Evolutionary conservation across 30 jellyfish, hydroid and myxozoan genomes (phyloP), one percentile per base, ranked within the genome.

Genomic region (Aurelia coerulea): DNA sequence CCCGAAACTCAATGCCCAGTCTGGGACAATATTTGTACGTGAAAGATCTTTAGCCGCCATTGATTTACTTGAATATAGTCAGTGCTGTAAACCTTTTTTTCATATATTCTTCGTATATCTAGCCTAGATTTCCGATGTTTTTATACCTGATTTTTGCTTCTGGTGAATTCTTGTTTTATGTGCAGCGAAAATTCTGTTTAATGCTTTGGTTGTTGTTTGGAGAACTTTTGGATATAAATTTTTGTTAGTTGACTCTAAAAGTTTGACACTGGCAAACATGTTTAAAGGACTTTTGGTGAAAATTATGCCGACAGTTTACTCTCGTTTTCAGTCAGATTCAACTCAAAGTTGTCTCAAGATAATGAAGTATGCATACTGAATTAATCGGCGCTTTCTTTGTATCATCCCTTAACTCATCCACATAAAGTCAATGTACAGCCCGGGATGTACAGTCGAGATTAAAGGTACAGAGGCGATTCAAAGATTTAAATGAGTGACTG

Each of bases 231-330:
- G 92, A 69, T 85, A 83, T 71, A 70, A 60, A 51, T 84, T 77
- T 72, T 74, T 84, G 62, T 60, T 35, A 73, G 93, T 84, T 73
- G 74, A 84, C 72, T 73, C 66, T 71, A 46, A 73, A 62, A 84
- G 93, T 84, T 84, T 84, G 93, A 84, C 93, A 84, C 93, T 73
- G 65, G 93, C 83, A 84, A 84, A 84, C 84, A 84, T 63, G 79
- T 65, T 84, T 78, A 65, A 58, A 84, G 88, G 83, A 51, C 66
- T 84, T 82, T 84, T 73, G 79, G 67, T 64, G 93, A 41, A 65
- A 72, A 62, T 46, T 65, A 76, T 79, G 80, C 93, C 93, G 93
- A 84, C 70, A 69, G 88, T 84, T 84, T 84, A 62, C 93, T 73
- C 56, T 78, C 84, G 81, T 29, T 79, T 79, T 79, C 71, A 65